Evolutionary conservation across 2,113 vertebrate genomes (phyloP).

Genomic region (Chelonoidis abingdonii): DNA sequence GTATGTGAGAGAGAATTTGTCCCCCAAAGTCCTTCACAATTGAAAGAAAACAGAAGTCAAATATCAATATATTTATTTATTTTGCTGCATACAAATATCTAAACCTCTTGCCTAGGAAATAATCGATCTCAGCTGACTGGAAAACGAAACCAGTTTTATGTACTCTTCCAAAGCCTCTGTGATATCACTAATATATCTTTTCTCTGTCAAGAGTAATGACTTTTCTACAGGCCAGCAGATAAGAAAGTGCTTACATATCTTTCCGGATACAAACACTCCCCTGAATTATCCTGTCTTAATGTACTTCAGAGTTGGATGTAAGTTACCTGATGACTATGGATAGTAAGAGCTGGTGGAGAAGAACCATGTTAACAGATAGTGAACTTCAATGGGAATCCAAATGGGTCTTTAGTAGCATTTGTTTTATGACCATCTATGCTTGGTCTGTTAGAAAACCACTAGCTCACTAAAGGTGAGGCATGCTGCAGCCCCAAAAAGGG

Average conservation of each 20-base stretch:
- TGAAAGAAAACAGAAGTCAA: conserved; percentile 51
- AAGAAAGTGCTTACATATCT: conserved; percentile 60
- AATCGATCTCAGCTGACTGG: conserved; percentile 50
- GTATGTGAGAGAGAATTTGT: conserved; percentile 48
- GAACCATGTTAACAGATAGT: conserved; percentile 26
- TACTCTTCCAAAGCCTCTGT: conserved; percentile 58
- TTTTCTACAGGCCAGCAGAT: conserved; percentile 71
- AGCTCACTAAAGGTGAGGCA: background rate
- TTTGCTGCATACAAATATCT: conserved; percentile 46
- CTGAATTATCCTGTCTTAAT: conserved; percentile 71
- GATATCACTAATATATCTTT: conserved; percentile 55
- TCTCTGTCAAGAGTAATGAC: conserved; percentile 66
- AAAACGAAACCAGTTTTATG: conserved; percentile 64
- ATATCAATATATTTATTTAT: background rate
- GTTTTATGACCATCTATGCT: background rate
- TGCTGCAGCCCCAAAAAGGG: rapidly evolving
- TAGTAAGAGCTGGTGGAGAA: conserved; percentile 40
- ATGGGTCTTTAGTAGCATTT: background rate
- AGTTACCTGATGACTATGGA: conserved; percentile 53
- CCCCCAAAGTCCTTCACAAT: conserved; percentile 59
- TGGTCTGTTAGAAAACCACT: background rate
- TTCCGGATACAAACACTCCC: conserved; percentile 64
- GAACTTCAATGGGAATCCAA: background rate
- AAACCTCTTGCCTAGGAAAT: conserved; percentile 55
- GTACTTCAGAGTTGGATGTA: conserved; percentile 45